phyloP scores from a whole-genome alignment of 2,797 vertebrate genomes.

The Melanotaenia maccullochi region DNA sequence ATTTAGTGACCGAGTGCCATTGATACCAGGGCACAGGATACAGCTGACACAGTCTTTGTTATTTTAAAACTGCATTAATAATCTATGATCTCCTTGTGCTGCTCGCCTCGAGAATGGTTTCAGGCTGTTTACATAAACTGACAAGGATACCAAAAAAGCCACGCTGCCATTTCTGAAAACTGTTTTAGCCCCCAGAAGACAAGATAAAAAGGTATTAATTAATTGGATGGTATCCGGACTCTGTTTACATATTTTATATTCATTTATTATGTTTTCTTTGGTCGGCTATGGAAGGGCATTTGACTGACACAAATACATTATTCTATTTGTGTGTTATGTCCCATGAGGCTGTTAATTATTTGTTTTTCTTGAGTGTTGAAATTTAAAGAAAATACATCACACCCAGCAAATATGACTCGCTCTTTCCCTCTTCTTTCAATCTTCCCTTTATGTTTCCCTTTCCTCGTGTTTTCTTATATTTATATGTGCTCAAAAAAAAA shows the following conservation, averaged over 20 bases:
- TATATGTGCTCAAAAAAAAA: constrained; percentile 61
- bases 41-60: constrained; percentile 74
- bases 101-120: constrained; percentile 66
- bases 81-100: constrained; percentile 76
- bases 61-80: constrained; percentile 77
- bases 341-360: constrained; percentile 76
- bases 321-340: constrained; percentile 79
- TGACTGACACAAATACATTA: constrained; percentile 83
- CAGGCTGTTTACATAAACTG: constrained; percentile 79
- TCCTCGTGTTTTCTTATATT: constrained; percentile 55
- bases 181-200: constrained; percentile 74
- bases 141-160: constrained; percentile 68
- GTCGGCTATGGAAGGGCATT: constrained; percentile 65
- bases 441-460: constrained; percentile 47
- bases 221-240: constrained; percentile 73
- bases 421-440: constrained; percentile 9
- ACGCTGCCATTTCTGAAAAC: constrained; percentile 67
- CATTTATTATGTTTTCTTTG: constrained; percentile 77
- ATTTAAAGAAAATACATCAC: constrained; percentile 76
- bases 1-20: constrained; percentile 48
- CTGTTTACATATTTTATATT: constrained; percentile 78
- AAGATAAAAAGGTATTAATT: constrained; percentile 73
- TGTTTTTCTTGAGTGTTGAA: constrained; percentile 74
- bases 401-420: constrained; percentile 58
- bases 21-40: constrained; percentile 65